phyloP scores from a whole-genome alignment of 2,113 vertebrate genomes.

The Orthonyx spaldingii region DNA sequence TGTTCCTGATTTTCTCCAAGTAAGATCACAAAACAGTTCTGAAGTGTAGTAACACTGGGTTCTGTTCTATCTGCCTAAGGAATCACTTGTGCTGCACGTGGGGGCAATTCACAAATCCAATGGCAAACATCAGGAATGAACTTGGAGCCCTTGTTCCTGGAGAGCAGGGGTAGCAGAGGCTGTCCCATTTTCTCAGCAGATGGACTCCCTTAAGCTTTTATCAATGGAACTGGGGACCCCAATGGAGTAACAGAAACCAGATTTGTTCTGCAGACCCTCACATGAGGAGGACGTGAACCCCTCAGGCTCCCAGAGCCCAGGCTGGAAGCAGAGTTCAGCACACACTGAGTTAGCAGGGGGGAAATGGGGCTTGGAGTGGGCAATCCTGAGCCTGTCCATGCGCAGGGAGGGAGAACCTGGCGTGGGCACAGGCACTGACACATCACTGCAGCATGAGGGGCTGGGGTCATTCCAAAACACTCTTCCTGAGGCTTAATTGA shows the following conservation, averaged over 20 bases:
- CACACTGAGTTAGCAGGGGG: background rate
- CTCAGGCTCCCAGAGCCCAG: background rate
- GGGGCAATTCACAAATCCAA: background rate
- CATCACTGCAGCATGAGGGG: background rate
- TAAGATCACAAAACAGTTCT: background rate
- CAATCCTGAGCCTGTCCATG: rapidly evolving
- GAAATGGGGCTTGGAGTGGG: background rate
- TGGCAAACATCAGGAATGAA: background rate
- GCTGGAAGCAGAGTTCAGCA: background rate
- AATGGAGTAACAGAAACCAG: background rate
- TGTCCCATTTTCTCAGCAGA: background rate
- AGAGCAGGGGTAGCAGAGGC: background rate
- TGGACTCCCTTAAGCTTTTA: background rate
- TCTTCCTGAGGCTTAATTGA: slow-evolving; percentile 58
- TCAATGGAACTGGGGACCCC: background rate
- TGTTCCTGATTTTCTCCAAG: background rate
- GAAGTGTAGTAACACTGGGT: background rate
- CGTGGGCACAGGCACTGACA: background rate
- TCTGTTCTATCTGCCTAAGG: background rate
- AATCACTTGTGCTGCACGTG: background rate
- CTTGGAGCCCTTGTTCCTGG: background rate
- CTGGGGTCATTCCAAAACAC: slow-evolving; percentile 45
- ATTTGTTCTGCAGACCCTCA: background rate
- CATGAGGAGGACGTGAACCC: rapidly evolving
- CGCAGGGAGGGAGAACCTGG: background rate